A percentile compares a stretch with the other conserved stretches of the same genome.
Conservation (phyloP, 2,888 invertebrate species). For the Conomelus anceps region DNA sequence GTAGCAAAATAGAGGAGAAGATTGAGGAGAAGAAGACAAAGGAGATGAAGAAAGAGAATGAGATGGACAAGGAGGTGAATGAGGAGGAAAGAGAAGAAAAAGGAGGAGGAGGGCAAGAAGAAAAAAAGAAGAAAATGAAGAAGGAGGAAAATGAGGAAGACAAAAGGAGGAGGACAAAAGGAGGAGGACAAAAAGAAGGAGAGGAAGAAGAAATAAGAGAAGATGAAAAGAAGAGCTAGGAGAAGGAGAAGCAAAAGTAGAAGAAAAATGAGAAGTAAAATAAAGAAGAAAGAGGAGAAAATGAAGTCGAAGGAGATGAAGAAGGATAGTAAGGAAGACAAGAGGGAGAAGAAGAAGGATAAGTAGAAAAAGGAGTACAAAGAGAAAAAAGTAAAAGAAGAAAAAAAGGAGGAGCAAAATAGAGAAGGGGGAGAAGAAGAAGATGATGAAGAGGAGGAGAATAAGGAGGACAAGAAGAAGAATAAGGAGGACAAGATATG, state of each 20-base stretch:
- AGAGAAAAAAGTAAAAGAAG: background rate
- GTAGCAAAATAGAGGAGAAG: too few relatives aligned
- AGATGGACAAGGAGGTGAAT: too few relatives aligned
- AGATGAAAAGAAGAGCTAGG: too few relatives aligned
- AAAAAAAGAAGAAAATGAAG: background rate
- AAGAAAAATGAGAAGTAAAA: background rate
- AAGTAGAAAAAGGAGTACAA: background rate
- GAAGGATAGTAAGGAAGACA: too few relatives aligned
- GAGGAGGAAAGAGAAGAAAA: too few relatives aligned
- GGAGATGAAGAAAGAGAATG: too few relatives aligned
- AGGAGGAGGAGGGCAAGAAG: background rate
- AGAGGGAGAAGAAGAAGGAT: background rate
- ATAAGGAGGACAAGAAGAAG: background rate
- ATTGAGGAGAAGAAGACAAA: too few relatives aligned
- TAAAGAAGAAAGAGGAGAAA: too few relatives aligned
- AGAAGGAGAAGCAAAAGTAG: conserved; percentile 2
- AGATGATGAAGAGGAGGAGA: background rate
- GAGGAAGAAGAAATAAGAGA: background rate
- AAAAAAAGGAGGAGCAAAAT: conserved; percentile 1
- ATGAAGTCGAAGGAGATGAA: too few relatives aligned
- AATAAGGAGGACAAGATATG: background rate
- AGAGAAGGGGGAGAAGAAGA: background rate
- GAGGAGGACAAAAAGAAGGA: background rate
- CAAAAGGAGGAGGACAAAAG: background rate
- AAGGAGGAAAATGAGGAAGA: background rate